Percentiles rank a stretch among this genome's conserved stretches.
phyloP scores from a whole-genome alignment of 2,113 vertebrate species.

The Seriola quinqueradiata region DNA sequence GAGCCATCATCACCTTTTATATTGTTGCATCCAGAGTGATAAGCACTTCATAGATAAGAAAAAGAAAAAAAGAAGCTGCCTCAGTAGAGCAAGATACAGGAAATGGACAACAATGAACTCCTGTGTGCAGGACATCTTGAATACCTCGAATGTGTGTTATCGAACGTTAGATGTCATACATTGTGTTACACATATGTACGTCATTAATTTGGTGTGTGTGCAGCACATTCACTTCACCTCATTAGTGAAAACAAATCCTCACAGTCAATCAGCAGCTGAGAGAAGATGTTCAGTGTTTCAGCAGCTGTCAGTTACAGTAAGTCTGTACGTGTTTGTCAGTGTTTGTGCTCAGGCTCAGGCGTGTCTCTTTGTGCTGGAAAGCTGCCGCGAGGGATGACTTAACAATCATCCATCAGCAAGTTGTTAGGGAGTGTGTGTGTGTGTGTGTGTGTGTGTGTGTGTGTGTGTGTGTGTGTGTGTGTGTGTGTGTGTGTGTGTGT shows the following conservation, averaged over 20 bases:
- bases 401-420: conserved; percentile 72
- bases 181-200: neutral
- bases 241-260: neutral
- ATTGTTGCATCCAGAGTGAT: neutral
- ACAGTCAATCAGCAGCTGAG: neutral
- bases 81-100: conserved; percentile 39
- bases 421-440: conserved; percentile 33
- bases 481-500: conserved; percentile 25
- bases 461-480: conserved; percentile 10
- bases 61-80: conserved; percentile 8
- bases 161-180: neutral
- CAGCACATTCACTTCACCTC: neutral
- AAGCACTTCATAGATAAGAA: conserved; percentile 1
- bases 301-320: conserved; percentile 27
- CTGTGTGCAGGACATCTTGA: neutral
- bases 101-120: neutral
- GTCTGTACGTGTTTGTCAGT: conserved; percentile 39
- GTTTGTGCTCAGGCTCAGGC: conserved; percentile 35
- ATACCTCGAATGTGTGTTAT: neutral
- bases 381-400: conserved; percentile 67
- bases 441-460: conserved; percentile 22
- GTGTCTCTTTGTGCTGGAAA: conserved; percentile 64
- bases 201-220: neutral
- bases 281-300: neutral
- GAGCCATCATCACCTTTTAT: neutral